Base-by-base conservation (phyloP, 2,888 invertebrate genomes). In the Drosophila seclusa region DNA sequence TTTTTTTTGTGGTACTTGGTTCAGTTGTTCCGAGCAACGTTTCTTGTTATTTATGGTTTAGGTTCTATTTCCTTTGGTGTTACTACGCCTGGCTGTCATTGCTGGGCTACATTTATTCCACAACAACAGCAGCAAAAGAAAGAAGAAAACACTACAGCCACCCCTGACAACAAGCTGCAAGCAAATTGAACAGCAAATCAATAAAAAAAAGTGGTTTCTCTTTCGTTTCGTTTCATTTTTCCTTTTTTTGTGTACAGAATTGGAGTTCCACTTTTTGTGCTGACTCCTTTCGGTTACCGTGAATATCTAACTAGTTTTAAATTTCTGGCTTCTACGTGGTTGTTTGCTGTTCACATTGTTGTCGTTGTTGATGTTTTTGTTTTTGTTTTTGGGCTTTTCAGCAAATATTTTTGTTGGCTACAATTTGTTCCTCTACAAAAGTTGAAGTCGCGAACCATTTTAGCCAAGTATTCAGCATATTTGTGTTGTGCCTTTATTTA, bases 121-220 rank as follows among this genome's bases (percentile, higher is more conserved):
- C 68, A 49, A 45, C 53, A 79, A 59, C 52, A 52, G 50, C 69
- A 68, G 60, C 55, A 70, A 67, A 67, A 64, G 48, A 67, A 68
- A 60, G 52, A 63, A 62, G 38, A 31, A 61, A 72, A 50, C 57
- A 65, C 16, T 45, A 65, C 66, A 48, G 63, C 60, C 72, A 61
- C 40, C 69, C 63, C 80, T 73, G 59, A 68, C 67, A 76, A 72
- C 78, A 54, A 66, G 63, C 74, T 84, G 70, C 87, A 78, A 89
- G 87, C 88, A 87, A 90, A 84, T 86, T 82, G 86, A 85, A 84
- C 75, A 79, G 82, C 87, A 82, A 89, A 87, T 87, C 86, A 90
- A 87, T 87, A 86, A 69, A 73, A 69, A 73, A 67, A 59, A 67
- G 24, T 24, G 4, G 54, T 62, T 64, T 40, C 58, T 68, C 48